Base-by-base conservation (phyloP, 2,797 vertebrate genomes). In the Dipus sagitta region DNA sequence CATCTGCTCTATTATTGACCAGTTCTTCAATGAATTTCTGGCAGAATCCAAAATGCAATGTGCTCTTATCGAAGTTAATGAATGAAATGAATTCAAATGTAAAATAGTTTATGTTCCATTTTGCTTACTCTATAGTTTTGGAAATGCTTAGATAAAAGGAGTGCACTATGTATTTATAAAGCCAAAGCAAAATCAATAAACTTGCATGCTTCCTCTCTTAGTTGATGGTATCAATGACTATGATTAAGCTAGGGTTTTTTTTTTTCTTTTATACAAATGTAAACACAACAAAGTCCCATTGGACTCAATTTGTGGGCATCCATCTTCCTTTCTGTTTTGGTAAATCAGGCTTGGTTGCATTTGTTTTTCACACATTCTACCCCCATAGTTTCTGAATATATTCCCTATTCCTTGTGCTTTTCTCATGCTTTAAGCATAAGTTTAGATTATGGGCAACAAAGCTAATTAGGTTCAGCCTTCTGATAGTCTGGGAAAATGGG, bases 141-240 rank as follows among this genome's bases (percentile, higher is more conserved):
- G 79, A 96, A 93, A 90, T 82, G 86, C 91, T 92, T 93, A 93
- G 78, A 74, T 93, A 86, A 94, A 83, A 91, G 80, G 65, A 94
- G 38, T 81, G 14, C 82, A 74, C 64, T 81, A 38, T 91, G 94
- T 91, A 81, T 60, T 89, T 93, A 64, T 60, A 87, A 92, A 93
- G 72, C 64, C 90, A 95, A 89, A 86, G 58, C 54, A 93, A 96
- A 96, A 92, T 88, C 88, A 95, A 83, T 84, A 74, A 52, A 74
- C 78, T 93, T 77, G 62, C n/a, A 81, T 58, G 64, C 64, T 90
- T 84, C 47, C 70, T 87, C 88, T 92, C 28, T 62, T 58, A 75
- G 65, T 58, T 94, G 82, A 86, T 93, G 65, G 70, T 76, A 93
- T 85, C 30, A 60, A 74, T 62, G 78, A 93, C 15, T 17, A 78